A percentile compares a stretch with the other conserved stretches of the same genome.
phyloP scores from a whole-genome alignment of 2,113 vertebrate genomes.

The Vicugna pacos region DNA sequence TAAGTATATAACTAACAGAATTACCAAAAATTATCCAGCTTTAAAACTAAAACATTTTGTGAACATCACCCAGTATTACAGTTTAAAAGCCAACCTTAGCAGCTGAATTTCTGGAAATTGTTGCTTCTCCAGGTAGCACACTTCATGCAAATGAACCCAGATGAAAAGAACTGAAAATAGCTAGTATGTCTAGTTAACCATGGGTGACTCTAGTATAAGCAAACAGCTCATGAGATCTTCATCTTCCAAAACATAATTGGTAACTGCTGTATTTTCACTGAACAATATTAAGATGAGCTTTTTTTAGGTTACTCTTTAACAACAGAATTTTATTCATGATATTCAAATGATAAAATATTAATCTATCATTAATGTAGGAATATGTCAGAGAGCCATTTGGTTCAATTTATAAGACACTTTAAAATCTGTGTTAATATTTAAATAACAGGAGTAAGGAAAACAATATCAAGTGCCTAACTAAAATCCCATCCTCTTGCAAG shows the following conservation, averaged over 20 bases:
- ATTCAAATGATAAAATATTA: not conserved
- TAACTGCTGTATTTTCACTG: not conserved
- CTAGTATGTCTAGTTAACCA: not conserved
- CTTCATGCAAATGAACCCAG: not conserved
- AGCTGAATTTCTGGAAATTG: not conserved
- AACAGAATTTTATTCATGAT: not conserved
- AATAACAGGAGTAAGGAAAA: not conserved
- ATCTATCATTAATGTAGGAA: not conserved
- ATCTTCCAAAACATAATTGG: not conserved
- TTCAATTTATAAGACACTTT: not conserved
- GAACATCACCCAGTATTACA: not conserved
- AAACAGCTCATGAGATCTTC: not conserved
- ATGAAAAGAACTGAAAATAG: constrained; percentile 39
- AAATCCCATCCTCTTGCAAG: not conserved
- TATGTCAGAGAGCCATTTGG: not conserved
- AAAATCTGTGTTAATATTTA: not conserved
- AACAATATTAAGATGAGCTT: not conserved
- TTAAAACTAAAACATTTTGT: constrained; percentile 30
- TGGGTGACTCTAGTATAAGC: not conserved
- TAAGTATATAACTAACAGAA: not conserved
- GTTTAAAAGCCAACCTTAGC: not conserved
- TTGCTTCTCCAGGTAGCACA: not conserved
- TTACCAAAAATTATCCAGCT: not conserved
- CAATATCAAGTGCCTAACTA: not conserved
- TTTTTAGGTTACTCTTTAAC: not conserved